These are phyloP conservation scores for Phortica variegata DNA, from an alignment of 1,140 invertebrate species.

Conservation along the genomic window DNA sequence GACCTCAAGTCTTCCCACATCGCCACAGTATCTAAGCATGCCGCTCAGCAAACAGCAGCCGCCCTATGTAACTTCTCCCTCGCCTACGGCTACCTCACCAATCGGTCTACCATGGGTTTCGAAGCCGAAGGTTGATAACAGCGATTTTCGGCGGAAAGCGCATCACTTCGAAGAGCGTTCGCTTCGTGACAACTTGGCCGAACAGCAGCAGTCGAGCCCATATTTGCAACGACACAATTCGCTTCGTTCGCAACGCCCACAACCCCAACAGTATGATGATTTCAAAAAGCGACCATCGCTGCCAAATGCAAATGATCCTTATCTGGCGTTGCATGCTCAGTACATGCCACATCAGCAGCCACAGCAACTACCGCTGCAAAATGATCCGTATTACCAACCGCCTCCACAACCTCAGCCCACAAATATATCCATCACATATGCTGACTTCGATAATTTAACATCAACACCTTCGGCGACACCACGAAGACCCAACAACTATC, in stretches of 20 bases:
- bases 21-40: constrained; percentile 25
- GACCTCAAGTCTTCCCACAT: constrained; percentile 5
- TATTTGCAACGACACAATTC: constrained; percentile 47
- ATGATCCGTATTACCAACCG: background rate
- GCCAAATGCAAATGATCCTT: constrained; percentile 47
- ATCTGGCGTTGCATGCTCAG: constrained; percentile 3
- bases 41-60: constrained; percentile 25
- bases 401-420: constrained; percentile 36
- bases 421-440: constrained; percentile 48
- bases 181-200: constrained; percentile 30
- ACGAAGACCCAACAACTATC: constrained; percentile 29
- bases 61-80: constrained; percentile 29
- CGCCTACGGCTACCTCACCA: constrained; percentile 40
- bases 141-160: constrained; percentile 43
- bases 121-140: constrained; percentile 48
- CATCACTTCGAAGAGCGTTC: constrained; percentile 46
- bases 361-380: constrained; percentile 2
- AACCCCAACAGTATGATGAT: constrained; percentile 21
- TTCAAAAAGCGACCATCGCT: constrained; percentile 48
- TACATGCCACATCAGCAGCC: constrained; percentile 1
- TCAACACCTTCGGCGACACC: constrained; percentile 2
- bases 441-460: constrained; percentile 30
- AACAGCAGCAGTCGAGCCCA: constrained; percentile 24
- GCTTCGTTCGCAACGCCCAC: constrained; percentile 26
- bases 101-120: constrained; percentile 48